Evolutionary conservation across 2,797 vertebrate species (phyloP), one percentile per base, ranked within the genome.

Genomic region (Loriculus beryllinus): DNA sequence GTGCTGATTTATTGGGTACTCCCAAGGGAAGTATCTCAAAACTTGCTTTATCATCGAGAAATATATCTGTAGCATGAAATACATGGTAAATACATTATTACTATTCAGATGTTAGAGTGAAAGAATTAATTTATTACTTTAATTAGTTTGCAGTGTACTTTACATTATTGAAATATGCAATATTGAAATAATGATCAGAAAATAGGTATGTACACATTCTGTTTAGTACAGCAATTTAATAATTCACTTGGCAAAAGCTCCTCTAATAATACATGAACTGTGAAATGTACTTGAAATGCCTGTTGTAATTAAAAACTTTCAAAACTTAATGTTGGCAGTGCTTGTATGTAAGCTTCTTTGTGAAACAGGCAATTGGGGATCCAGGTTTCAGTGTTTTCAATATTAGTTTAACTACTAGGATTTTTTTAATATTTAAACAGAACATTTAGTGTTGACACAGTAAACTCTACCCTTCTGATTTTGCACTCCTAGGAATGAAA

Each of bases 271-370:
- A 81, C 83, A 45, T 33, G 90, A 89, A 77, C 93, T 86, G 80
- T 92, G 87, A 96, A 95, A 93, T 39, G 75, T 80, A 60, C 79
- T 94, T 90, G 92, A 96, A 96, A 93, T 81, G 84, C 86, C 9
- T 14, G 43, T 82, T 96, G 92, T 96, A 96, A 96, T 97, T 96
- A 96, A 96, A 97, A 96, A 89, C 80, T 94, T 96, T 82, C 86
- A 92, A 75, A 93, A 80, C 82, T 93, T 91, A 18, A 67, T 39
- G 75, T 51, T 96, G 94, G 87, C 94, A 92, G 69, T n/a, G 31
- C 75, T 78, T 28, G 52, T 29, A 67, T 10, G 56, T 78, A 56
- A 78, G 77, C 59, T 79, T 3, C 62, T 80, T 89, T 82, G 82
- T 82, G 75, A 82, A 92, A 54, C 29, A 75, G 64, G 87, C 72